A percentile compares a stretch with the other conserved stretches of the same genome.
phyloP scores from a whole-genome alignment of 2,113 vertebrate genomes.

The Periophthalmodon schlosseri region DNA sequence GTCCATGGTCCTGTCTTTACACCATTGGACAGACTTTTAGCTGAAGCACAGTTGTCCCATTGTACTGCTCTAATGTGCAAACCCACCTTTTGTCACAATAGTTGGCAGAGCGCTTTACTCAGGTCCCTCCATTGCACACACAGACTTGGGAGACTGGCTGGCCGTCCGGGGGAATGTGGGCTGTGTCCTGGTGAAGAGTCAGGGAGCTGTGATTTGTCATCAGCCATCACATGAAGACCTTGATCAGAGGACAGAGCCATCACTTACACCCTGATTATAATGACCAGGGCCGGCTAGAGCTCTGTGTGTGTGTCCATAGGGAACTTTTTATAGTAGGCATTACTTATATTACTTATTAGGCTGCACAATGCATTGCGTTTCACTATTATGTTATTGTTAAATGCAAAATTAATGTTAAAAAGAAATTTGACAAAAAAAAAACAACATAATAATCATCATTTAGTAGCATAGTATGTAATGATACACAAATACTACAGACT shows the following conservation, averaged over 20 bases:
- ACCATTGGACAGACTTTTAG: constrained; percentile 14
- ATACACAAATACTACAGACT: too few relatives aligned
- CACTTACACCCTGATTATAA: constrained; percentile 65
- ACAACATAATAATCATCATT: too few relatives aligned
- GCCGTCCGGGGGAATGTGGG: constrained; percentile 35
- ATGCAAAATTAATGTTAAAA: too few relatives aligned
- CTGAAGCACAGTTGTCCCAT: not conserved
- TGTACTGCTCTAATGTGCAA: not conserved
- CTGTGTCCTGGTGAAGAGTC: constrained; percentile 60
- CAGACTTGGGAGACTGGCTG: not conserved
- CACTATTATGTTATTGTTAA: too few relatives aligned
- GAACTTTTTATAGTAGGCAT: not conserved
- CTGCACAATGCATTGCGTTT: too few relatives aligned
- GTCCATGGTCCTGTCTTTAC: constrained; percentile 63
- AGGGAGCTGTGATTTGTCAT: constrained; percentile 70
- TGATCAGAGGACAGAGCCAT: constrained; percentile 72
- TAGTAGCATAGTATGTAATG: too few relatives aligned
- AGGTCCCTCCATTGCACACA: constrained; percentile 1
- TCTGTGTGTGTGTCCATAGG: not conserved
- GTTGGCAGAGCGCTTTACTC: constrained; percentile 15
- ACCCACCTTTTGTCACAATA: not conserved
- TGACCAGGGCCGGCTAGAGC: constrained; percentile 35
- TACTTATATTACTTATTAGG: not conserved
- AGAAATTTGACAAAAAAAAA: too few relatives aligned
- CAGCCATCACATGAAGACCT: constrained; percentile 67